Evolutionary conservation across 2,888 invertebrate species (phyloP).

Genomic region (Lottia gigantea): DNA sequence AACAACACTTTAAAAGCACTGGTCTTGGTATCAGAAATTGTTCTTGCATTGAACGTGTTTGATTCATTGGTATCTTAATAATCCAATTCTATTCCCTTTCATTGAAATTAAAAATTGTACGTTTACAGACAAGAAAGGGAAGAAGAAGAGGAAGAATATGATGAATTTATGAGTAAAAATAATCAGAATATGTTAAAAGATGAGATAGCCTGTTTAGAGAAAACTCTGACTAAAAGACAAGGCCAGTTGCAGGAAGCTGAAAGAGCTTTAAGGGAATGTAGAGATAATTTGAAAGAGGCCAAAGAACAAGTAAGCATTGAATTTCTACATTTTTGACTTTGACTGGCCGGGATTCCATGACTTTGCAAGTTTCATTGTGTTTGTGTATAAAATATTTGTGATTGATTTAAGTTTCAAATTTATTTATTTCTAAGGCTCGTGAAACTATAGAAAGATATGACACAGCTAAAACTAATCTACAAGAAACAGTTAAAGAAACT

Average conservation of each 20-base stretch:
- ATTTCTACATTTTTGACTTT: too few species aligned
- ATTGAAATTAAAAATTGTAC: background rate
- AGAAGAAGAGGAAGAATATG: conserved; percentile 48
- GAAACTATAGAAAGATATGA: conserved; percentile 54
- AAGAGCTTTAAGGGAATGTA: conserved; percentile 54
- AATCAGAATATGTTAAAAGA: conserved; percentile 51
- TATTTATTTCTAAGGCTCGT: conserved; percentile 17
- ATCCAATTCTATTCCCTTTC: too few species aligned
- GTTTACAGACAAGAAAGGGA: background rate
- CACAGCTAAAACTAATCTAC: conserved; percentile 47
- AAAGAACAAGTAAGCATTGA: conserved; percentile 49
- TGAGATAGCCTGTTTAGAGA: conserved; percentile 61
- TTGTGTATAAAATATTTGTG: too few species aligned
- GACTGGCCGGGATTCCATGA: too few species aligned
- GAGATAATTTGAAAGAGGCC: conserved; percentile 54
- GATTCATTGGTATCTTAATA: too few species aligned
- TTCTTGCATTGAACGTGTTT: too few species aligned
- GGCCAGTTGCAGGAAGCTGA: conserved; percentile 62
- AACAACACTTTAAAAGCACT: too few species aligned
- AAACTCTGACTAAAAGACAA: conserved; percentile 59
- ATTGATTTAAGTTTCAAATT: background rate
- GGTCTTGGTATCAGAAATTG: too few species aligned
- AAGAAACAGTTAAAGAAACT: conserved; percentile 51
- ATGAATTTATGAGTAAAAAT: conserved; percentile 46
- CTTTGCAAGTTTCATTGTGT: too few species aligned